Evolutionary conservation across 2,797 vertebrate genomes (phyloP).

Genomic region (Poecilia wingei): DNA sequence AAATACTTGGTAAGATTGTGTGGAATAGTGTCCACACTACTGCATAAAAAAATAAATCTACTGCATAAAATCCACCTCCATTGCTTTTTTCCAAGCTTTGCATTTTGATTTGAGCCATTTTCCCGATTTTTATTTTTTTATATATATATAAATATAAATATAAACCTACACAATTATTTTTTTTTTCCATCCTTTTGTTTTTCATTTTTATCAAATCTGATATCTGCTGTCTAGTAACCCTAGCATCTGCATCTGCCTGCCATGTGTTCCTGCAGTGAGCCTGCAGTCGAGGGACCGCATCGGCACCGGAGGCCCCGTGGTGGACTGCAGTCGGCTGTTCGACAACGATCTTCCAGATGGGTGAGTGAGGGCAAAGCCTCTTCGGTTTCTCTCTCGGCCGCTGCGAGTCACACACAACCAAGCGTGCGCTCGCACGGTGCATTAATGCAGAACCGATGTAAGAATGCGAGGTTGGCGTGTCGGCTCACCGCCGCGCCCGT

Average conservation of each 20-base stretch:
- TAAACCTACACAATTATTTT: constrained; percentile 42
- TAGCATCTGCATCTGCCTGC: constrained; percentile 61
- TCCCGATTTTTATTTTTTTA: constrained; percentile 12
- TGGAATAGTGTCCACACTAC: too few species aligned
- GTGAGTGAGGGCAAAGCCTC: constrained; percentile 69
- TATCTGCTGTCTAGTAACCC: constrained; percentile 59
- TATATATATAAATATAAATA: not conserved
- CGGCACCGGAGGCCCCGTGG: constrained; percentile 91
- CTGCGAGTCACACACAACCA: constrained; percentile 18
- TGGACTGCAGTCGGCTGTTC: constrained; percentile 95
- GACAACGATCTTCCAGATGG: constrained; percentile 98
- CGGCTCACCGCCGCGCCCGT: constrained; percentile 55
- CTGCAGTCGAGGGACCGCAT: constrained; percentile 97
- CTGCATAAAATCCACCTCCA: too few species aligned
- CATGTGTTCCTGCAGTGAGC: constrained; percentile 87
- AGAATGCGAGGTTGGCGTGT: constrained; percentile 37
- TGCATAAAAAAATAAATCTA: too few species aligned
- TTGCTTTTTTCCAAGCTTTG: too few species aligned
- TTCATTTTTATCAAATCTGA: constrained; percentile 40
- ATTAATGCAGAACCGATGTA: constrained; percentile 1
- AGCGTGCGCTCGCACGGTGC: not conserved
- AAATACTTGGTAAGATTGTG: too few species aligned
- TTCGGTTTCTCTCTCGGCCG: constrained; percentile 1
- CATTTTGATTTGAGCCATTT: constrained; percentile 6
- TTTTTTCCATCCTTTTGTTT: too few species aligned